Conservation (phyloP, 2,888 invertebrate genomes). For the Bellardia pandia region DNA sequence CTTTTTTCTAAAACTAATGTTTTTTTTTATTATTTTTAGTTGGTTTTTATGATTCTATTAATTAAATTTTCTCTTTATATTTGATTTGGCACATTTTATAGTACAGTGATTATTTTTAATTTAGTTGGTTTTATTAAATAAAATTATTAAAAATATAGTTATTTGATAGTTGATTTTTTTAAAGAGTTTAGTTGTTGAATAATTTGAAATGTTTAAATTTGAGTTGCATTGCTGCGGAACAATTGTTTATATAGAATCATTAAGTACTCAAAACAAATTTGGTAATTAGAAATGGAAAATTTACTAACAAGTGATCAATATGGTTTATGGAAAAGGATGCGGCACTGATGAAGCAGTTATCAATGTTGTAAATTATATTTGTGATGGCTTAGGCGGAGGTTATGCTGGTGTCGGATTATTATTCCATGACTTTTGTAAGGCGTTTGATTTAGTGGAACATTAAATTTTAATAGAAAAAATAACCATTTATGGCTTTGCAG, state of each 20-base stretch:
- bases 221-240: neutral
- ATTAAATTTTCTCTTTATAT: slow-evolving; percentile 58
- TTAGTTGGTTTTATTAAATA: slow-evolving; percentile 26
- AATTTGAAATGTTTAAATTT: slow-evolving; percentile 61
- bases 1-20: neutral
- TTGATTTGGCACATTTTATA: slow-evolving; percentile 74
- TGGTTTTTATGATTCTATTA: slow-evolving; percentile 25
- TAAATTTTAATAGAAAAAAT: too few species aligned
- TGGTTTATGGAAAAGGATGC: too few species aligned
- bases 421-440: too few species aligned
- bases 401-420: too few species aligned
- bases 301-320: too few species aligned
- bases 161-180: slow-evolving; percentile 22
- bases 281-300: too few species aligned
- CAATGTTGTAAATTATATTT: too few species aligned
- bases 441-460: too few species aligned
- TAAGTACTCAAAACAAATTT: too few species aligned
- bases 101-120: slow-evolving; percentile 71
- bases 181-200: slow-evolving; percentile 64
- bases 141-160: slow-evolving; percentile 25
- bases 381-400: too few species aligned
- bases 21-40: slow-evolving; percentile 37
- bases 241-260: neutral
- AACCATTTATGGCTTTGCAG: too few species aligned
- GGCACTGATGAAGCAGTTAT: too few species aligned